Evolutionary conservation across 2,888 invertebrate species (phyloP).

Genomic region (Trichopoda pennipes): DNA sequence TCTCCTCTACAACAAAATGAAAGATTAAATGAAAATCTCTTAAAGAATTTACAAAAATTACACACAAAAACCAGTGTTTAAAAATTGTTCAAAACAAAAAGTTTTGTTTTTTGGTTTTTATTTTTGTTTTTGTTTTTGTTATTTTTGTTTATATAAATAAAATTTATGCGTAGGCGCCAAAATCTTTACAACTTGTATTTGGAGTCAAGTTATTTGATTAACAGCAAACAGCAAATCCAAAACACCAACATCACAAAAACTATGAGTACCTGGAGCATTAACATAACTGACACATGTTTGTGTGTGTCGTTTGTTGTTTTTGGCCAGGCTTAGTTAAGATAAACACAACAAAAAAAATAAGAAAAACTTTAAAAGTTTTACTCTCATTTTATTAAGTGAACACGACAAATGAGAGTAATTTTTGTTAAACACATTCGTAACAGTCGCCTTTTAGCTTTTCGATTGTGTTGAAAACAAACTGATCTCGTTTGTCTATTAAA

Average conservation of each 20-base stretch:
- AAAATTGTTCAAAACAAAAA: constrained; percentile 18
- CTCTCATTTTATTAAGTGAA: constrained; percentile 62
- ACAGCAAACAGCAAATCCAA: constrained; percentile 46
- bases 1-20: constrained; percentile 33
- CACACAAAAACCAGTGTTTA: constrained; percentile 41
- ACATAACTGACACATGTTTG: constrained; percentile 66
- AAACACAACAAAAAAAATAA: constrained; percentile 15
- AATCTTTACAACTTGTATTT: constrained; percentile 70
- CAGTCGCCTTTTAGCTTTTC: constrained; percentile 42
- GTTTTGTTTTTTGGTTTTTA: neutral
- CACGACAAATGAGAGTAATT: constrained; percentile 62
- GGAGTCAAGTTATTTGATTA: constrained; percentile 68
- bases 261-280: constrained; percentile 53
- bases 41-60: constrained; percentile 61
- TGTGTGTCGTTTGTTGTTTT: constrained; percentile 40
- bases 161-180: constrained; percentile 71
- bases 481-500: constrained; percentile 60
- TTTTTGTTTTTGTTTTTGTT: constrained; percentile 8
- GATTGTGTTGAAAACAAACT: constrained; percentile 59
- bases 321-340: constrained; percentile 2
- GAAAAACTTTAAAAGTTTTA: constrained; percentile 42
- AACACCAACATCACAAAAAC: constrained; percentile 32
- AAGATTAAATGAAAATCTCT: constrained; percentile 65
- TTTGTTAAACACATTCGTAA: constrained; percentile 46
- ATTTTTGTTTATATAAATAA: constrained; percentile 15